Evolutionary conservation across 2,797 vertebrate genomes (phyloP), one percentile per base, ranked within the genome.

Genomic region (Megalops cyprinoides): DNA sequence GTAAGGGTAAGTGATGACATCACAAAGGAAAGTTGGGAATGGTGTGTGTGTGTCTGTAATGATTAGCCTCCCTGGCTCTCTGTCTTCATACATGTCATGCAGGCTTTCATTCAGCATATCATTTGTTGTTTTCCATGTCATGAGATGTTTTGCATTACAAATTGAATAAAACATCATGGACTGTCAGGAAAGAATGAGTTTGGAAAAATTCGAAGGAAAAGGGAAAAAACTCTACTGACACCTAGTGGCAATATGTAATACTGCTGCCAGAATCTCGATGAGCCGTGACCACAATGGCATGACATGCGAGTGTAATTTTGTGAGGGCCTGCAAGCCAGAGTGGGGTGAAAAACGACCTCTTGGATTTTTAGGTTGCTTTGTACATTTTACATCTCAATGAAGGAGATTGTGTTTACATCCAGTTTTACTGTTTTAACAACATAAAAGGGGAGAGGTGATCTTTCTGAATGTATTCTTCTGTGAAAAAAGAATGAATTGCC

Each of bases 191-290:
- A 34, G 23, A 69, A n/a, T 65, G 37, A 69, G 39, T 42, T 34
- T 44, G 65, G 65, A 37, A 62, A 83, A 83, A 83, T 55, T 42
- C 74, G 10, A 9, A 42, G 18, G n/a, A 76, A 25, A 23, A 55
- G 28, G 14, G 78, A 60, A 85, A 77, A 73, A 82, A 15, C 74
- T 53, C 82, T 82, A 86, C 49, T 77, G 86, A 86, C 91, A 92
- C 88, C 92, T 91, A 88, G 88, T 90, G 91, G 86, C 76, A 23
- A 56, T 37, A 51, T 31, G 51, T 6, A 55, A 37, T 8, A n/a
- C 46, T 62, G 31, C 18, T 53, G 49, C 8, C 48, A 1, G 34
- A 51, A 37, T 51, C 14, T 3, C n/a, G n/a, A n/a, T n/a, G 46
- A 48, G 15, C 39, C 31, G 8, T 39, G 15, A 67, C 62, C 15